Evolutionary conservation across 2,797 vertebrate genomes (phyloP), one percentile per base, ranked within the genome.

Genomic region (Crenuchus spilurus): DNA sequence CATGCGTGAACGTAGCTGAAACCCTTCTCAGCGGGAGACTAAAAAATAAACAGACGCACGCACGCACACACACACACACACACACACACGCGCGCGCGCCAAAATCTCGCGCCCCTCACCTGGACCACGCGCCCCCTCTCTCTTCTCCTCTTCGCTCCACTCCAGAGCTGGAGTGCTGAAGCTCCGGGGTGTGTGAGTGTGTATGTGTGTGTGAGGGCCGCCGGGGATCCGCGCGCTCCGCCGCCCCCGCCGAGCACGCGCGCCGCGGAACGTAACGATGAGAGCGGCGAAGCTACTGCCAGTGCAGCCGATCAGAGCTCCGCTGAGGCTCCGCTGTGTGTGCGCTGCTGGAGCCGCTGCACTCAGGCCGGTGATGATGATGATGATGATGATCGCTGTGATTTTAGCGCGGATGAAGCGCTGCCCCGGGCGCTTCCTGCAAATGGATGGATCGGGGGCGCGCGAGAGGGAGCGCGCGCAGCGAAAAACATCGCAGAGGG

Each of bases 321-420:
- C 48, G 48, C 20, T 51, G 48, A 24, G 48, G 20, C 2, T 28
- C 14, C 51, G 51, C 30, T 57, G 28, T 28, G 30, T 31, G 28
- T 9, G 54, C 10, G 54, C 54, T 57, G 54, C 54, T 35, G 54
- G 31, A 58, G 55, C 31, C 91, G 91, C 93, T 94, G n/a, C n/a
- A n/a, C n/a, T n/a, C n/a, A n/a, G n/a, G n/a, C n/a, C n/a, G n/a
- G n/a, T n/a, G n/a, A n/a, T n/a, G n/a, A n/a, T n/a, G n/a, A n/a
- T n/a, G n/a, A n/a, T n/a, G n/a, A n/a, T n/a, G 94, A 95, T 30
- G 52, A 94, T 95, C 93, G 93, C 92, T 94, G 91, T 95, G 94
- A 96, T 96, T 55, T n/a, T 95, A 94, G 95, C 94, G 95, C 95
- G 94, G 94, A 95, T 94, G 93, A 94, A 93, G 94, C 91, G 91